These are phyloP conservation scores for Dendrolimus pini DNA, from an alignment of 2,888 invertebrate species.

Conservation along the genomic window DNA sequence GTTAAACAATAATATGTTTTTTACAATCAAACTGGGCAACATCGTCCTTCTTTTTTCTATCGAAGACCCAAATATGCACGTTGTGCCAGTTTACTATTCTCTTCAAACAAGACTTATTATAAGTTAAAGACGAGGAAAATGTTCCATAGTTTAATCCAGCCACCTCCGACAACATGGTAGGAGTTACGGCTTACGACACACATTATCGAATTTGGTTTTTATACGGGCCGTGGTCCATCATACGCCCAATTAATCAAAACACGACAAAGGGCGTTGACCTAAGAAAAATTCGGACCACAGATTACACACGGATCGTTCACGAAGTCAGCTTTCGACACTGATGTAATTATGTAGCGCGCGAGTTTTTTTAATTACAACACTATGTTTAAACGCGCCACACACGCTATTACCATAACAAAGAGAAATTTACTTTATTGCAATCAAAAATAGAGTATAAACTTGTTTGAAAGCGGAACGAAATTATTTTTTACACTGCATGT, in stretches of 20 bases:
- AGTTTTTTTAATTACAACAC: slow-evolving; percentile 43
- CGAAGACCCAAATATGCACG: too few relatives aligned
- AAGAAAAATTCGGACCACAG: neutral
- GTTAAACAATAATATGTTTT: too few relatives aligned
- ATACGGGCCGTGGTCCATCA: neutral
- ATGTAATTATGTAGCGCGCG: slow-evolving; percentile 8
- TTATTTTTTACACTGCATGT: slow-evolving; percentile 12
- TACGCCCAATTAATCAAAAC: neutral
- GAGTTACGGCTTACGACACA: neutral
- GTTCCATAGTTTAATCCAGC: too few relatives aligned
- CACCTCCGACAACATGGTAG: too few relatives aligned
- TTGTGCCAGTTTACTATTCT: too few relatives aligned
- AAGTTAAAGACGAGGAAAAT: too few relatives aligned
- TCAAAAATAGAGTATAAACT: slow-evolving; percentile 6
- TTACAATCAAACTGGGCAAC: too few relatives aligned
- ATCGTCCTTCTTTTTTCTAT: too few relatives aligned
- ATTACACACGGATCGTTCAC: slow-evolving; percentile 21
- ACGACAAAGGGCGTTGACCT: neutral
- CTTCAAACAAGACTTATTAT: too few relatives aligned
- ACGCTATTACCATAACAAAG: slow-evolving; percentile 19
- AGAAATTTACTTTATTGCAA: neutral
- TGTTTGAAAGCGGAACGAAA: slow-evolving; percentile 1
- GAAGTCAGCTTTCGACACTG: slow-evolving; percentile 19
- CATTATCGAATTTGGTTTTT: neutral
- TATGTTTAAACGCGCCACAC: slow-evolving; percentile 28